Percentiles rank a stretch among this genome's conserved stretches.
These are phyloP conservation scores for Corythornis madagascariensis DNA, from an alignment of 2,113 vertebrate genomes.

Conservation along the genomic window DNA sequence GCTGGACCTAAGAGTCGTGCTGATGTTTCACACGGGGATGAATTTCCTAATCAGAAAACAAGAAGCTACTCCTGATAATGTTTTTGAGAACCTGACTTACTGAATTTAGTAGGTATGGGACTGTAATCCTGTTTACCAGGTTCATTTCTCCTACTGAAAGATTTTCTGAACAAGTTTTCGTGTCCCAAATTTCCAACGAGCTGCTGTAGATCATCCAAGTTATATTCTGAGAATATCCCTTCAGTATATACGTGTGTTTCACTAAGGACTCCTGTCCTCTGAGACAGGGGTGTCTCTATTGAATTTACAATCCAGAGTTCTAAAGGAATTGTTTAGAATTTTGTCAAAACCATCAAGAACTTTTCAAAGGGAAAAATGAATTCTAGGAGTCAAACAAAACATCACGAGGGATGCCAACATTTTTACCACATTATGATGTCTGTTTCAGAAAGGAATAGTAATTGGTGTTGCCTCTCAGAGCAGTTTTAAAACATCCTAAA, in stretches of 20 bases:
- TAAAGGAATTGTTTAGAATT: conserved; percentile 10
- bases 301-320: neutral
- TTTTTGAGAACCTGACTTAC: neutral
- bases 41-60: neutral
- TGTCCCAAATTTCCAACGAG: neutral
- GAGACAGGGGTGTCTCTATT: neutral
- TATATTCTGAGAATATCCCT: neutral
- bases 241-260: neutral
- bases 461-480: conserved; percentile 21
- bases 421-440: conserved; percentile 39
- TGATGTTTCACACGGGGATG: neutral
- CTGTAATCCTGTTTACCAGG: neutral
- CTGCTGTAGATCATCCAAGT: neutral
- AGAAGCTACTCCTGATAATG: neutral
- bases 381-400: conserved; percentile 36
- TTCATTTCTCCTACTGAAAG: neutral
- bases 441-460: conserved; percentile 18
- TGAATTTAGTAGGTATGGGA: neutral
- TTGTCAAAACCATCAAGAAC: conserved; percentile 39
- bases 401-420: conserved; percentile 30
- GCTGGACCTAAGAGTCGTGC: neutral
- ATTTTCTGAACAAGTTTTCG: neutral
- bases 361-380: neutral
- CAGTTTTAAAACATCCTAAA: conserved; percentile 13
- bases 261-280: neutral